Conservation (phyloP, 1,140 invertebrate genomes). For the Carcinoscorpius rotundicauda region DNA sequence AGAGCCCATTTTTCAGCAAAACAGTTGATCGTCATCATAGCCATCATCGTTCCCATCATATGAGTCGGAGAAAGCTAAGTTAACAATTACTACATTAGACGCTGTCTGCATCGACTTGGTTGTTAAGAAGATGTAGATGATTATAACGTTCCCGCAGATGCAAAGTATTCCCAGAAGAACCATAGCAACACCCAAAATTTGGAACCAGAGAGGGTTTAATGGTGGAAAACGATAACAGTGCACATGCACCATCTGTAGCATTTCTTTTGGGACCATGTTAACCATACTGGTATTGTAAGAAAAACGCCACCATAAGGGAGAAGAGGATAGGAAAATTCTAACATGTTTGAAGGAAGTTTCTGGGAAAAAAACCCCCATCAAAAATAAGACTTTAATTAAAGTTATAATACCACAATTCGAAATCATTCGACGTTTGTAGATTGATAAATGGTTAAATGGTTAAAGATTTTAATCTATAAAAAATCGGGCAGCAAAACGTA, state of each 20-base stretch:
- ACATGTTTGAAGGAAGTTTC: too few species aligned
- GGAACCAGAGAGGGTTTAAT: slow-evolving; percentile 63
- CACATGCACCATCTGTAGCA: slow-evolving; percentile 53
- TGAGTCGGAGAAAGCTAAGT: slow-evolving; percentile 71
- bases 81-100: slow-evolving; percentile 68
- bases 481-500: too few species aligned
- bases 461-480: too few species aligned
- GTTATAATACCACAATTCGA: too few species aligned
- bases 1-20: slow-evolving; percentile 75
- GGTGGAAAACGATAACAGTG: slow-evolving; percentile 66
- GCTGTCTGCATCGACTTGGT: slow-evolving; percentile 64
- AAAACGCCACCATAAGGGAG: not conserved
- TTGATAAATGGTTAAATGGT: too few species aligned
- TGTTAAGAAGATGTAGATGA: slow-evolving; percentile 67
- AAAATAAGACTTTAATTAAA: too few species aligned
- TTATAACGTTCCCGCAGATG: slow-evolving; percentile 62
- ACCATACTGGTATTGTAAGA: slow-evolving; percentile 51
- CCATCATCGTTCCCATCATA: slow-evolving; percentile 71
- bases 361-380: too few species aligned
- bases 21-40: slow-evolving; percentile 66
- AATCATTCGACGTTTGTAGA: too few species aligned
- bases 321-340: too few species aligned
- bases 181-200: slow-evolving; percentile 58
- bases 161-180: slow-evolving; percentile 53
- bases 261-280: slow-evolving; percentile 55